Base-by-base conservation (phyloP, 2,113 vertebrate genomes). In the Clarias magur region DNA sequence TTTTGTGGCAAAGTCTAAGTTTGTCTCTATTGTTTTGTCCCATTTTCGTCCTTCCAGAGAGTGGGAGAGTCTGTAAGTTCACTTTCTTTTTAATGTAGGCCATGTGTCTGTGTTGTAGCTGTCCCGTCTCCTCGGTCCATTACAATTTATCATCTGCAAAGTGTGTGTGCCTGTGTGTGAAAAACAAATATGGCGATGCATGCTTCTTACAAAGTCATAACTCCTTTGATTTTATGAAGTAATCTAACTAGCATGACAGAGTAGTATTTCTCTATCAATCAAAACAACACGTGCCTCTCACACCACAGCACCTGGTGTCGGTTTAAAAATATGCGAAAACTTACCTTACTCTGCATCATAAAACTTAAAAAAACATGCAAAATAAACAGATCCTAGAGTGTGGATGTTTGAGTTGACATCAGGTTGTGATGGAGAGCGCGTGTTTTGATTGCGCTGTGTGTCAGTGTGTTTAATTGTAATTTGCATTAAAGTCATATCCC, bases 21-120 rank as follows among this genome's bases (percentile, higher is more conserved):
- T 87, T 93, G 91, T 94, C 91, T 93, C 88, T 95, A 85, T 95
- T 94, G 95, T 95, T 95, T 94, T 96, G 93, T 95, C 90, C 91
- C 87, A 90, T 94, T 94, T 92, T 95, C 89, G 93, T 94, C 94
- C 89, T 91, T 94, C 86, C 95, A 99, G 97, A 96, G 97, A 99
- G 93, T 99, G 98, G 98, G 98, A 95, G 96, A 97, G 91, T 92
- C 96, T 99, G 98, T 99, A 97, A 99, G 97, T 99, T 70, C 88
- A 89, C 91, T 95, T 91, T 94, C 86, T 94, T 91, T 95, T 94
- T 92, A 88, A 85, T 85, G 76, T 90, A 86, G 86, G 84, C 89
- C 34, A 48, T 89, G 75, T 92, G 87, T 93, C 89, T 21, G 88
- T 88, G 87, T 72, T 84, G 38, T 84, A 38, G 53, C 80, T 78